A percentile compares a stretch with the other conserved stretches of the same genome.
These are phyloP conservation scores for Drosophila fungiperda DNA, from an alignment of 2,888 invertebrate genomes.

Conservation along the genomic window DNA sequence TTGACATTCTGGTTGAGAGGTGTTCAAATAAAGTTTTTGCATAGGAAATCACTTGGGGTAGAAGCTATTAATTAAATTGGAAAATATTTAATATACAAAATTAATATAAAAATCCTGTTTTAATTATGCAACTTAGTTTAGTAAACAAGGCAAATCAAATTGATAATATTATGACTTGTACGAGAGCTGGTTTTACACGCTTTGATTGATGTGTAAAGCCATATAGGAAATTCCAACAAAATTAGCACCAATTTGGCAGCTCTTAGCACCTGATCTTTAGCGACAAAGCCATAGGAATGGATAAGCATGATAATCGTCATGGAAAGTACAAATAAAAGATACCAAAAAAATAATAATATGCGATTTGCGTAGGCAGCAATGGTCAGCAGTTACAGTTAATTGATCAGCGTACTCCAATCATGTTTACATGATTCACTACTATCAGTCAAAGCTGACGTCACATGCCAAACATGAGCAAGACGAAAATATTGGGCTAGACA, in stretches of 20 bases:
- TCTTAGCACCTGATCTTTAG: slow-evolving; percentile 39
- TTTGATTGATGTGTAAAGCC: slow-evolving; percentile 9
- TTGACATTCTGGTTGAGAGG: slow-evolving; percentile 3
- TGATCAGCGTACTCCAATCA: slow-evolving; percentile 19
- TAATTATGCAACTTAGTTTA: slow-evolving; percentile 22
- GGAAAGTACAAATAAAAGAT: slow-evolving; percentile 6
- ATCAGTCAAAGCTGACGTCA: slow-evolving; percentile 47
- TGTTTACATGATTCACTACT: slow-evolving; percentile 44
- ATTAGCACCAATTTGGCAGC: slow-evolving; percentile 44
- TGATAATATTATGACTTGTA: slow-evolving; percentile 32
- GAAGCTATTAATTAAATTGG: slow-evolving; percentile 14
- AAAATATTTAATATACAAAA: slow-evolving; percentile 1
- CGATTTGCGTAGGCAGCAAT: slow-evolving; percentile 44
- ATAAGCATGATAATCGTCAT: slow-evolving; percentile 18
- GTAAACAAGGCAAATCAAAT: slow-evolving; percentile 27
- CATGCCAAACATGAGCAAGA: slow-evolving; percentile 25
- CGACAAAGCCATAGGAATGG: slow-evolving; percentile 23
- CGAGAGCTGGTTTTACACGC: slow-evolving; percentile 14
- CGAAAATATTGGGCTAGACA: slow-evolving; percentile 31
- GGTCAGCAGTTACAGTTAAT: slow-evolving; percentile 16
- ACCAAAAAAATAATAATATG: slow-evolving; percentile 22
- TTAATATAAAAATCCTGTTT: slow-evolving; percentile 15
- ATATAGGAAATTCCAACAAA: slow-evolving; percentile 38
- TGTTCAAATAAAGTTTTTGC: neutral
- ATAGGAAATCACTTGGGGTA: neutral